These are phyloP conservation scores for Amiota communis DNA, from an alignment of 2,888 invertebrate species.

Conservation along the genomic window DNA sequence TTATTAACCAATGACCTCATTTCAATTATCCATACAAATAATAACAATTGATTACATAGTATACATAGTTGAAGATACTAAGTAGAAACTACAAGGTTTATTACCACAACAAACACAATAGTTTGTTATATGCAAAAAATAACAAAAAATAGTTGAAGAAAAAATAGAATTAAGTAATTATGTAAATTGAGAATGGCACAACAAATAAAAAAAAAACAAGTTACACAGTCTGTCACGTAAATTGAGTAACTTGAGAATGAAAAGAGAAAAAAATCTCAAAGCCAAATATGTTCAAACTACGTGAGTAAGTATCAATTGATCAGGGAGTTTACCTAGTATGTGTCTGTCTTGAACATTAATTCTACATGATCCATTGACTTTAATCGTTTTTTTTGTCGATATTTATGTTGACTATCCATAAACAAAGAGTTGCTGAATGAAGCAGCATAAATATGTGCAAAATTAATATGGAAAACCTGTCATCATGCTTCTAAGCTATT, in stretches of 20 bases:
- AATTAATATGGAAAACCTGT: background rate
- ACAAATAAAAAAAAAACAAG: conserved; percentile 9
- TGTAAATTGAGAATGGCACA: conserved; percentile 1
- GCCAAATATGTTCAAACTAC: background rate
- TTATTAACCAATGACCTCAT: conserved; percentile 48
- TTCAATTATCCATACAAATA: conserved; percentile 44
- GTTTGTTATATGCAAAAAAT: no score
- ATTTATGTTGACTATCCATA: background rate
- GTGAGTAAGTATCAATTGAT: no score
- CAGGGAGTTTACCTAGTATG: no score
- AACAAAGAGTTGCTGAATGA: conserved; percentile 31
- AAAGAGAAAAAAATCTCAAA: background rate
- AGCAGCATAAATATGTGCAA: background rate
- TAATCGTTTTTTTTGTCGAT: background rate
- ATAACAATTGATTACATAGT: background rate
- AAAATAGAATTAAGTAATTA: conserved; percentile 10
- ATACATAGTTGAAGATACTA: no score
- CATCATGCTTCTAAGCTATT: background rate
- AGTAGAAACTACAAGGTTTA: no score
- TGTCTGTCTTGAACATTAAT: background rate
- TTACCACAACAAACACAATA: no score
- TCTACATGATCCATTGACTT: background rate
- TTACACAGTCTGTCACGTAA: conserved; percentile 22
- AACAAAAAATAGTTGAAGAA: background rate
- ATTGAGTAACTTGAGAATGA: conserved; percentile 2